Conservation (phyloP, 2,888 invertebrate genomes). For the Megaustenia siamemsis region DNA sequence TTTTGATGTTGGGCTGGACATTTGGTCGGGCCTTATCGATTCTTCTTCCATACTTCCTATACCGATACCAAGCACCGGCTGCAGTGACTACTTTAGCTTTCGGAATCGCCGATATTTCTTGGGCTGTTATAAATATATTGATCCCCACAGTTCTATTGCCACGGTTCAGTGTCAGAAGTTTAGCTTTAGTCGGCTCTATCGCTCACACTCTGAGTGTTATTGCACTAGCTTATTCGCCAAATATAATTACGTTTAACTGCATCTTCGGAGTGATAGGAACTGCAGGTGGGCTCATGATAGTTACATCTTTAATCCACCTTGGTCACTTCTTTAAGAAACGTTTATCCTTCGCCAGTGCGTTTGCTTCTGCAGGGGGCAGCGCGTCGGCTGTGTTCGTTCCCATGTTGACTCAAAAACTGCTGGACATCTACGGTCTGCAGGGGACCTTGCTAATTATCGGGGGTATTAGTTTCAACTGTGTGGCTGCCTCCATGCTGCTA, state of each 20-base stretch:
- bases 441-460: slow-evolving; percentile 29
- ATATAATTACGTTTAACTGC: slow-evolving; percentile 14
- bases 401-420: not conserved
- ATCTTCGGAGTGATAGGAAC: slow-evolving; percentile 18
- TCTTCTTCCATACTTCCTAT: slow-evolving; percentile 4
- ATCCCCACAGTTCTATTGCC: slow-evolving; percentile 16
- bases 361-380: slow-evolving; percentile 20
- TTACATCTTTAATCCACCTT: slow-evolving; percentile 13
- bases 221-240: slow-evolving; percentile 20
- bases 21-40: slow-evolving; percentile 31
- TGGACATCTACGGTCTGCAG: slow-evolving; percentile 18
- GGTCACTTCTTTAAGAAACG: slow-evolving; percentile 44
- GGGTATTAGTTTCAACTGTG: slow-evolving; percentile 3
- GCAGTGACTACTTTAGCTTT: slow-evolving; percentile 39
- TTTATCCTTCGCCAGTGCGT: slow-evolving; percentile 30
- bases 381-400: not conserved
- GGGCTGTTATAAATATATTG: slow-evolving; percentile 8
- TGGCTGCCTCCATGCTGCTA: slow-evolving; percentile 20
- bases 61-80: slow-evolving; percentile 16
- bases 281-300: slow-evolving; percentile 17
- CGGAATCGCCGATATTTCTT: slow-evolving; percentile 2
- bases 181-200: not conserved
- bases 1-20: not conserved
- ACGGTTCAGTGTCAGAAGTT: slow-evolving; percentile 15
- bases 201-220: not conserved